Evolutionary conservation across 2,888 invertebrate genomes (phyloP).

Genomic region (Sarcophaga caerulescens): DNA sequence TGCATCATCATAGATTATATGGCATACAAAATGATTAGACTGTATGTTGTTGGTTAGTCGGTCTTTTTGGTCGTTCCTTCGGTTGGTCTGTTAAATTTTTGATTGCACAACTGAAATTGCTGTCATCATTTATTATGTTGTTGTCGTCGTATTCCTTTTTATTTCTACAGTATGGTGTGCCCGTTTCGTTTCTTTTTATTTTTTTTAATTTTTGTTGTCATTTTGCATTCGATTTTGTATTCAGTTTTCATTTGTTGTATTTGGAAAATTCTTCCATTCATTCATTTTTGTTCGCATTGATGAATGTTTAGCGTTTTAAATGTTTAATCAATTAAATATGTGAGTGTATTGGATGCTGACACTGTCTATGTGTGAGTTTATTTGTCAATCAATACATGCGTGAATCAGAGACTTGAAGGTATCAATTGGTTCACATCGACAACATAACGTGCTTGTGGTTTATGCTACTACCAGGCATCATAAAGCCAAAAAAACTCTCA

Average conservation of each 20-base stretch:
- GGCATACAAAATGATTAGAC: constrained; percentile 37
- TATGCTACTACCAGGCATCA: too few species aligned
- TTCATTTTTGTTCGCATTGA: constrained; percentile 27
- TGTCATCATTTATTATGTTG: constrained; percentile 60
- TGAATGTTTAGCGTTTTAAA: constrained; percentile 47
- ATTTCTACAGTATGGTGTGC: not conserved
- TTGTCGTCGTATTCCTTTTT: constrained; percentile 14
- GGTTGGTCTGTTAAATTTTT: constrained; percentile 33
- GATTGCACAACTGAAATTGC: constrained; percentile 52
- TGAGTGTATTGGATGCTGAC: not conserved
- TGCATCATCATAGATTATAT: constrained; percentile 9
- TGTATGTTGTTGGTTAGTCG: constrained; percentile 14
- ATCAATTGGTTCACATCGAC: not conserved
- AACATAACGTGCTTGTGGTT: too few species aligned
- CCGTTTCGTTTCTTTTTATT: not conserved
- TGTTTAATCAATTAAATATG: constrained; percentile 50
- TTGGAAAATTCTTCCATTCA: not conserved
- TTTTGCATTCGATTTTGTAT: constrained; percentile 20
- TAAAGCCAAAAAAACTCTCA: too few species aligned
- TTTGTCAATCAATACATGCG: not conserved
- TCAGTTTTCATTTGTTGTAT: not conserved
- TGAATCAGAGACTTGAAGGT: not conserved
- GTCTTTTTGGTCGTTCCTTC: constrained; percentile 1
- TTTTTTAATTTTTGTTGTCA: constrained; percentile 6
- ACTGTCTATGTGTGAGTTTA: not conserved